A percentile compares a stretch with the other conserved stretches of the same genome.
Evolutionary conservation across 2,888 invertebrate genomes (phyloP).

Genomic region (Polyommatus icarus): DNA sequence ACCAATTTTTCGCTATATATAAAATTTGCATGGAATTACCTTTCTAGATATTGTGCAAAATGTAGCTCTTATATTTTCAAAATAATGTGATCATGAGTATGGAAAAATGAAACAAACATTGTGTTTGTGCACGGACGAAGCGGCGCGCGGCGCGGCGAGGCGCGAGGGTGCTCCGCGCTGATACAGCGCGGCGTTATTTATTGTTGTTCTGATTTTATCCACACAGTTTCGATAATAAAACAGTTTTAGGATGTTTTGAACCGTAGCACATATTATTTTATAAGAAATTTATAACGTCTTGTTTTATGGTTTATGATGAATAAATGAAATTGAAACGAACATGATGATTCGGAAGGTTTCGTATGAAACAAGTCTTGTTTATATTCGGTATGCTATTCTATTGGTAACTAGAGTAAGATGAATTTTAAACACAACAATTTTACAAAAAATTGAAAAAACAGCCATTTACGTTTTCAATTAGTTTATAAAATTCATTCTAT

Average conservation of each 20-base stretch:
- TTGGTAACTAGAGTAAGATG: too few relatives aligned
- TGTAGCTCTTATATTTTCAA: background rate
- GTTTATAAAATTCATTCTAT: too few relatives aligned
- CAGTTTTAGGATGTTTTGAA: background rate
- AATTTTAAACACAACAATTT: too few relatives aligned
- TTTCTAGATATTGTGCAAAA: background rate
- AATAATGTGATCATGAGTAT: background rate
- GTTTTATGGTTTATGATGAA: too few relatives aligned
- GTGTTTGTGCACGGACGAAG: background rate
- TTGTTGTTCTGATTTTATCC: background rate
- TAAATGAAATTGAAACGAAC: too few relatives aligned
- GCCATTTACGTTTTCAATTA: too few relatives aligned
- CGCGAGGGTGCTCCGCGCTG: background rate
- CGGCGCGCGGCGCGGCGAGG: background rate
- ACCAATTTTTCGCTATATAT: background rate
- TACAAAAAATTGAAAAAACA: too few relatives aligned
- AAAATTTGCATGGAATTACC: background rate
- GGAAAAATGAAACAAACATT: slow-evolving; percentile 1
- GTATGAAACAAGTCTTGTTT: too few relatives aligned
- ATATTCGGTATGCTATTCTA: too few relatives aligned
- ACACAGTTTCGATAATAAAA: background rate
- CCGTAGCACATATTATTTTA: background rate
- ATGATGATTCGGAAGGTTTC: too few relatives aligned
- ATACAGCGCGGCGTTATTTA: background rate
- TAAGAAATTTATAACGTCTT: too few relatives aligned